phyloP scores from a whole-genome alignment of 2,113 vertebrate genomes.

The Leptobrachium leishanense region DNA sequence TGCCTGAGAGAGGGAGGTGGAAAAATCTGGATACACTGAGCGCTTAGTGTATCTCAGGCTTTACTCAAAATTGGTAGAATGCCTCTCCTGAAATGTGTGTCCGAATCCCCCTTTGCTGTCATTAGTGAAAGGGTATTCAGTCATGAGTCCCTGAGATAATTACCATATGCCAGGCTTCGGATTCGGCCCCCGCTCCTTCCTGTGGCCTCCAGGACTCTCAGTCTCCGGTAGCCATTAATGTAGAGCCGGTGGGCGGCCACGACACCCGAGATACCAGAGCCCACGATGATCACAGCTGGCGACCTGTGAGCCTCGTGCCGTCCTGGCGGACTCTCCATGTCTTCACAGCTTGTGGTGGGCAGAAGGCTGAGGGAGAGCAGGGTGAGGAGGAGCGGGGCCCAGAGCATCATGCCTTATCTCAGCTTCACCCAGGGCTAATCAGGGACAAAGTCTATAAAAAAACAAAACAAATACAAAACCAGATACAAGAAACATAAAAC shows the following conservation, averaged over 20 bases:
- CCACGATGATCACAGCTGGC: conserved; percentile 68
- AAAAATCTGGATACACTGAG: no score
- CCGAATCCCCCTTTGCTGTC: no score
- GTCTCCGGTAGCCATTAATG: conserved; percentile 55
- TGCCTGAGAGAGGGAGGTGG: no score
- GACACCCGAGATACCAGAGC: conserved; percentile 77
- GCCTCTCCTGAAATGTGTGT: no score
- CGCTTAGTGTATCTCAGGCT: no score
- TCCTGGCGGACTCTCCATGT: neutral
- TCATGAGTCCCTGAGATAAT: conserved; percentile 32
- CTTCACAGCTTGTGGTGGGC: neutral
- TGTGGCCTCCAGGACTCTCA: conserved; percentile 77
- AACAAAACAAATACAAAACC: no score
- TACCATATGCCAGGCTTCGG: conserved; percentile 71
- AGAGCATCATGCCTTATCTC: no score
- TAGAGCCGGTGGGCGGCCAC: conserved; percentile 71
- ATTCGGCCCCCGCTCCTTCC: conserved; percentile 75
- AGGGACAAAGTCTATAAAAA: no score
- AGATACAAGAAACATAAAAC: no score
- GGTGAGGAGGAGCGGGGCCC: neutral
- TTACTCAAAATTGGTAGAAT: no score
- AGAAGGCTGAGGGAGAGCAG: neutral
- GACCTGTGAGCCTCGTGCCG: neutral
- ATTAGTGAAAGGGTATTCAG: no score
- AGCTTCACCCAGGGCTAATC: no score